Percentiles rank a stretch among this genome's conserved stretches.
These are phyloP conservation scores for Tachina fera DNA, from an alignment of 2,888 invertebrate genomes.

Conservation along the genomic window DNA sequence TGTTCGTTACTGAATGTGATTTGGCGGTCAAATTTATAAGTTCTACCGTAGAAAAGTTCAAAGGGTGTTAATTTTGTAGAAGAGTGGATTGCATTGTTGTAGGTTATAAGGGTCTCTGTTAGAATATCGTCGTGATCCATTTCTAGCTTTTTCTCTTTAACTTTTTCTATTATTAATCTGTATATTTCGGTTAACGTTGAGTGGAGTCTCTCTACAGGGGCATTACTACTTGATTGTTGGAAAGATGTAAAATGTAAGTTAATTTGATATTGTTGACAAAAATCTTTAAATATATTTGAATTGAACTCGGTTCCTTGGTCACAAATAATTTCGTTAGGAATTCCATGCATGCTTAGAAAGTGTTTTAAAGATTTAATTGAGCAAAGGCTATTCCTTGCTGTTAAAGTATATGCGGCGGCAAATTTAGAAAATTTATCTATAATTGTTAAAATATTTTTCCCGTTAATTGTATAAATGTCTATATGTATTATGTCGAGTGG, in stretches of 20 bases:
- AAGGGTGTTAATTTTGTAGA: conserved; percentile 16
- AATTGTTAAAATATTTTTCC: neutral
- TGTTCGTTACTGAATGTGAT: conserved; percentile 6
- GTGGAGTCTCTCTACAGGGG: conserved; percentile 10
- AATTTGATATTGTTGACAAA: conserved; percentile 18
- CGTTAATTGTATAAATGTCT: too few species aligned
- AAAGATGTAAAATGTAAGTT: neutral
- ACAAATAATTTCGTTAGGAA: neutral
- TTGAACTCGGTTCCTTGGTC: neutral
- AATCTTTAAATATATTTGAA: conserved; percentile 17
- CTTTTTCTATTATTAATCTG: conserved; percentile 18
- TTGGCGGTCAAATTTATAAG: conserved; percentile 3
- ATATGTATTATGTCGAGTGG: conserved; percentile 17
- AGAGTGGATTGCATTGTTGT: conserved; percentile 9
- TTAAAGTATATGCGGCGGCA: neutral
- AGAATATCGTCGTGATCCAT: conserved; percentile 15
- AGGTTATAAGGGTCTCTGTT: conserved; percentile 11
- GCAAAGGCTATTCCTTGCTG: conserved; percentile 1
- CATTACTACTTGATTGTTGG: neutral
- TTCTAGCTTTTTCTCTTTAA: conserved; percentile 1
- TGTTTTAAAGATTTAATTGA: conserved; percentile 8
- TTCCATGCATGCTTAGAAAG: neutral
- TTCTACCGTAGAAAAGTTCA: conserved; percentile 23
- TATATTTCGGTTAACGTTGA: conserved; percentile 20
- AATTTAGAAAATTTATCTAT: neutral